Percentiles rank a stretch among this genome's conserved stretches.
Evolutionary conservation across 2,888 invertebrate genomes (phyloP).

Genomic region (Sarcophaga carnaria): DNA sequence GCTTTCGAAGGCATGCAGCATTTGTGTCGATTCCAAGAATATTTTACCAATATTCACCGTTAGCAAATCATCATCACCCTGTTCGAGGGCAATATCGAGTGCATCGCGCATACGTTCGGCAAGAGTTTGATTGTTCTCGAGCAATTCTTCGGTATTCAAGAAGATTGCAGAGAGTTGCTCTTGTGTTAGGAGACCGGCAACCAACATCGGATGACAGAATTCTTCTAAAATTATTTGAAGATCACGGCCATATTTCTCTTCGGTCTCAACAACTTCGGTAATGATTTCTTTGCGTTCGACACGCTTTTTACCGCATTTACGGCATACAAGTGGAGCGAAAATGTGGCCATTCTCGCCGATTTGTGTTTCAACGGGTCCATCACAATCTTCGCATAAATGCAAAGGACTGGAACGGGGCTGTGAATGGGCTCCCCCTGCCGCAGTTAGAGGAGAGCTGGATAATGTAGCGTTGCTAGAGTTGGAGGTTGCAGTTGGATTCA

Average conservation of each 20-base stretch:
- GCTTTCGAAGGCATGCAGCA: constrained; percentile 96
- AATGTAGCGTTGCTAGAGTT: constrained; percentile 78
- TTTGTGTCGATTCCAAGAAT: constrained; percentile 93
- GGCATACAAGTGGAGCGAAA: constrained; percentile 91
- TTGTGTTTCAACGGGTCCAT: constrained; percentile 89
- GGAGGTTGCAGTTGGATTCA: constrained; percentile 82
- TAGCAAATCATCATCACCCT: constrained; percentile 91
- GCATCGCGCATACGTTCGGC: constrained; percentile 93
- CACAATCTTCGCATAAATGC: constrained; percentile 93
- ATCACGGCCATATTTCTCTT: constrained; percentile 96
- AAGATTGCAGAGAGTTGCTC: constrained; percentile 96
- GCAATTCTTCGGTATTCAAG: constrained; percentile 94
- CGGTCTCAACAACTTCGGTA: constrained; percentile 97
- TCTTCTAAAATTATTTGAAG: constrained; percentile 95
- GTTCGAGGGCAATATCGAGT: constrained; percentile 91
- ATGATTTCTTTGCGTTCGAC: constrained; percentile 96
- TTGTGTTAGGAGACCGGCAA: constrained; percentile 93
- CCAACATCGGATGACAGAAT: constrained; percentile 95
- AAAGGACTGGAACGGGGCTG: constrained; percentile 85
- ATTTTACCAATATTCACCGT: constrained; percentile 95
- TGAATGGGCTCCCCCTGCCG: constrained; percentile 68
- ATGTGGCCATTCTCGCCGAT: constrained; percentile 87
- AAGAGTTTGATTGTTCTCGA: constrained; percentile 92
- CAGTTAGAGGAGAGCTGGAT: neutral
- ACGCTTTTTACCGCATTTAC: constrained; percentile 93